These are phyloP conservation scores for Hemiscyllium ocellatum DNA, from an alignment of 2,113 vertebrate genomes.

Conservation along the genomic window DNA sequence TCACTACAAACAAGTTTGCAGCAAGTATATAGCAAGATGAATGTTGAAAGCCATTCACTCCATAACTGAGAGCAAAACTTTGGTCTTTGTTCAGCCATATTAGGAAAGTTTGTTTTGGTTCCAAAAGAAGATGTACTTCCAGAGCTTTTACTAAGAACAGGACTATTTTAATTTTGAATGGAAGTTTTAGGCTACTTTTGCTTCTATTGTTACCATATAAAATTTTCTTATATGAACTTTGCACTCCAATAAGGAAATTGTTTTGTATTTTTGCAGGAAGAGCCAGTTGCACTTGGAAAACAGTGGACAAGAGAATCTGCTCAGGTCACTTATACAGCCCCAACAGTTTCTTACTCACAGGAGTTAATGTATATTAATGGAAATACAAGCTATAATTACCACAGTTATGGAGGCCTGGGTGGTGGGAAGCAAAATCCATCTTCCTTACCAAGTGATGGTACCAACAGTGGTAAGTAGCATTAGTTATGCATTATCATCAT, in stretches of 20 bases:
- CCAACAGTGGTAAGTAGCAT: slow-evolving; percentile 65
- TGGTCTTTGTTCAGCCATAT: neutral
- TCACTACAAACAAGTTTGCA: neutral
- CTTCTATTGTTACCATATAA: neutral
- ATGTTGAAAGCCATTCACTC: neutral
- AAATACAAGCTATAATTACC: slow-evolving; percentile 76
- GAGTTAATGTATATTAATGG: slow-evolving; percentile 76
- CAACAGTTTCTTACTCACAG: slow-evolving; percentile 67
- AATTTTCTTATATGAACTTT: neutral
- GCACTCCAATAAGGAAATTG: neutral
- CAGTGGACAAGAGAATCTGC: slow-evolving; percentile 64
- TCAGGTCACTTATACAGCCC: slow-evolving; percentile 63
- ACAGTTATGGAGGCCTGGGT: slow-evolving; percentile 71
- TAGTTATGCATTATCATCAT: neutral
- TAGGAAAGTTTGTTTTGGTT: neutral
- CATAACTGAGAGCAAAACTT: neutral
- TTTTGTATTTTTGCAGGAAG: slow-evolving; percentile 54
- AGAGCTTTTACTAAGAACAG: neutral
- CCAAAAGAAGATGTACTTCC: neutral
- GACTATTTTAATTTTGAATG: neutral
- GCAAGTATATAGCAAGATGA: neutral
- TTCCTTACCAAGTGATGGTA: slow-evolving; percentile 54
- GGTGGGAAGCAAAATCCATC: slow-evolving; percentile 68
- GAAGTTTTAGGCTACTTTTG: neutral
- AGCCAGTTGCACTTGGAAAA: slow-evolving; percentile 61